Evolutionary conservation across 2,888 invertebrate species (phyloP).

Genomic region (Dynastes grantii): DNA sequence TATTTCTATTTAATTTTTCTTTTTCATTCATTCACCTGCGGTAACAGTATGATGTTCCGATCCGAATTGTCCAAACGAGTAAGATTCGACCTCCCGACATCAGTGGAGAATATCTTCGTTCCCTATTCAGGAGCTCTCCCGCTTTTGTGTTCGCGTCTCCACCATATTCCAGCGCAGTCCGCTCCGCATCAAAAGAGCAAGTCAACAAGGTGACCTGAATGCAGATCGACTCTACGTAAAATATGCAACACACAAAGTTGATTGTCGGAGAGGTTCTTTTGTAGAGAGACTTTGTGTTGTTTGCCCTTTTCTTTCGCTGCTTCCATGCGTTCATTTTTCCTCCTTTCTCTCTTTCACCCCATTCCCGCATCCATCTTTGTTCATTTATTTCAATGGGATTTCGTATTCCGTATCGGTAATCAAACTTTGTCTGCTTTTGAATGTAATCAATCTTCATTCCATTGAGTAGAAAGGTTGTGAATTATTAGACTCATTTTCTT

Average conservation of each 20-base stretch:
- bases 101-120: slow-evolving; percentile 21
- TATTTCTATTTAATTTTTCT: slow-evolving; percentile 6
- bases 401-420: slow-evolving; percentile 49
- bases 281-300: slow-evolving; percentile 49
- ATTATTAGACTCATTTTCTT: slow-evolving; percentile 46
- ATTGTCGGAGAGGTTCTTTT: slow-evolving; percentile 54
- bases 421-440: slow-evolving; percentile 47
- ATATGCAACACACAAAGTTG: slow-evolving; percentile 57
- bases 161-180: slow-evolving; percentile 42
- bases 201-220: slow-evolving; percentile 68
- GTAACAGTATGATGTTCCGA: slow-evolving; percentile 26
- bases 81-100: slow-evolving; percentile 22
- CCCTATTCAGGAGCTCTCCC: slow-evolving; percentile 39
- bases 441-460: slow-evolving; percentile 48
- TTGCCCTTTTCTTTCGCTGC: slow-evolving; percentile 49
- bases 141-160: slow-evolving; percentile 40
- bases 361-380: slow-evolving; percentile 33
- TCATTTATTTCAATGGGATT: slow-evolving; percentile 39
- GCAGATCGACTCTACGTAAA: slow-evolving; percentile 64
- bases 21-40: slow-evolving; percentile 6
- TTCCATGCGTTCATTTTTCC: slow-evolving; percentile 33
- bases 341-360: slow-evolving; percentile 26
- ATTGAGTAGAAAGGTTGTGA: slow-evolving; percentile 14
- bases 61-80: slow-evolving; percentile 32
- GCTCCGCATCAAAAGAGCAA: slow-evolving; percentile 66